Base-by-base conservation (phyloP, 30 jellyfish, hydroid and myxozoan genomes). In the Aurelia aurita region DNA sequence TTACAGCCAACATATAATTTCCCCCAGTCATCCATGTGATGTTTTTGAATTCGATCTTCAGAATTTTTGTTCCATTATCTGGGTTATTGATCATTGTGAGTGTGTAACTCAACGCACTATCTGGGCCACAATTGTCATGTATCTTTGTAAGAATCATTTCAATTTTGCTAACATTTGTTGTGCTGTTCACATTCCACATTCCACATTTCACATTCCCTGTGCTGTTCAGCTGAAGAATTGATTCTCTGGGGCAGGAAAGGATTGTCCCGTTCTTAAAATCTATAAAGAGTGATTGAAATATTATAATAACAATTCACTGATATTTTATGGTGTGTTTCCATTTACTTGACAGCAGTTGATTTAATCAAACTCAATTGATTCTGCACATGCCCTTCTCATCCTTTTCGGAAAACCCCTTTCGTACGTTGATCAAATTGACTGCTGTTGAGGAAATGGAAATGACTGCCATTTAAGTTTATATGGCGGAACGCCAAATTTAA, bases 1-100 rank as follows among this genome's bases (percentile, higher is more conserved):
- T 20, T 2, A 47, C 84, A 14, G 0, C 4, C 21, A 71, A 12
- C 25, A 46, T 43, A 71, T 71, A 71, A 7, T 71, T 23, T n/a
- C 84, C 84, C 4, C 84, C 69, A 43, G 58, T 71, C 11, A 28
- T 53, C 84, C 84, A 71, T 1, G 15, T 16, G 20, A 71, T 35
- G 14, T 22, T 46, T 2, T n/a, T 47, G 18, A 47, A 45, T 4
- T 10, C 19, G 43, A 71, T 19, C 2, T 16, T 39, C 19, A 71
- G 47, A 18, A 11, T 39, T 26, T 18, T n/a, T 22, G 43, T 71
- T 1, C 18, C 26, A 27, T 71, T 46, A 11, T 9, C 43, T 34
- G 45, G 15, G 16, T 35, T 8, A 13, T 4, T 19, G 18, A 39
- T 8, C 28, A 45, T 21, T 6, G 16, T 19, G 23, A 47, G 15